phyloP scores from a whole-genome alignment of 2,113 vertebrate genomes.

The Phaethornis superciliosus region DNA sequence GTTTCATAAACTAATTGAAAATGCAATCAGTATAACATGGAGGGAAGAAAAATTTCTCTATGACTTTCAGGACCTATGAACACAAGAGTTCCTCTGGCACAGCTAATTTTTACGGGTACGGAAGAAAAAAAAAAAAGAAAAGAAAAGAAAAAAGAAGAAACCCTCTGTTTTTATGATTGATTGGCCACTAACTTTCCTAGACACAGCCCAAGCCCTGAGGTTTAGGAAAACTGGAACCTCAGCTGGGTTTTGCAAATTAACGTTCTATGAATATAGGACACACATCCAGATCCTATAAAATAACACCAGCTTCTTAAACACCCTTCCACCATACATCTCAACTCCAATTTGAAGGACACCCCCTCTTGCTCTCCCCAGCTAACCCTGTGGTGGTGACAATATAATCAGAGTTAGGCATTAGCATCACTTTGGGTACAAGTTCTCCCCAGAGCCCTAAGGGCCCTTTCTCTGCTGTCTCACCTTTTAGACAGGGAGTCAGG shows the following conservation, averaged over 20 bases:
- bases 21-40: not conserved
- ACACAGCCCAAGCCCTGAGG: not conserved
- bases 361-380: not conserved
- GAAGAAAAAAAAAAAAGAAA: not conserved
- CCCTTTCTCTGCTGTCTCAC: not conserved
- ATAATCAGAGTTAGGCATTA: not conserved
- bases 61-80: not conserved
- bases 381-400: not conserved
- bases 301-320: not conserved
- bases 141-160: not conserved
- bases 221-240: not conserved
- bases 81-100: not conserved
- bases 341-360: not conserved
- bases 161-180: not conserved
- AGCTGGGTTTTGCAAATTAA: not conserved
- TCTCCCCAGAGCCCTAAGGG: not conserved
- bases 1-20: not conserved
- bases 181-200: not conserved
- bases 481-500: not conserved
- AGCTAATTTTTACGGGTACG: not conserved
- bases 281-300: not conserved
- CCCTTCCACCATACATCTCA: fast-evolving
- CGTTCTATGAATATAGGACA: not conserved
- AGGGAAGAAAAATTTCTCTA: not conserved
- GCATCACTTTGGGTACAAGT: not conserved